Evolutionary conservation across 2,113 vertebrate species (phyloP).

Genomic region (Machaerirhynchus nigripectus): DNA sequence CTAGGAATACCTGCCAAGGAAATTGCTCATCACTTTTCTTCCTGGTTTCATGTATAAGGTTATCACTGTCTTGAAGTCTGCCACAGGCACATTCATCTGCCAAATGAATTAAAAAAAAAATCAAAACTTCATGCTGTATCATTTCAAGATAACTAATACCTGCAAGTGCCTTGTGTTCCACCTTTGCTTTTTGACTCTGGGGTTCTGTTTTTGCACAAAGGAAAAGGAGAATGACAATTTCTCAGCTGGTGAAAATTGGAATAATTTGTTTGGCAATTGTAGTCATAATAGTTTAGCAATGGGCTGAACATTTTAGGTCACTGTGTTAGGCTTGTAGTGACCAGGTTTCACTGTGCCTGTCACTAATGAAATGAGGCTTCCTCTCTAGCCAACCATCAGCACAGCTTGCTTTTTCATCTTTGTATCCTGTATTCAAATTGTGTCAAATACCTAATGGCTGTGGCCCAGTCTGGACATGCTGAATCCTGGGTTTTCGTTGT

Average conservation of each 20-base stretch:
- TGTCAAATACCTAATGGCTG: not conserved
- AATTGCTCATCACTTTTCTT: conserved; percentile 50
- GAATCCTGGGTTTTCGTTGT: not conserved
- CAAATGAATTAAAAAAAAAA: not conserved
- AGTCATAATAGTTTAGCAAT: not conserved
- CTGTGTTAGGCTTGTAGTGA: not conserved
- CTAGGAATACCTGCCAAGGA: conserved; percentile 86
- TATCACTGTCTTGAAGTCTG: not conserved
- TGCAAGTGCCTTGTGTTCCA: not conserved
- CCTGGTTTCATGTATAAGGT: not conserved
- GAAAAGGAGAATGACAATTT: not conserved
- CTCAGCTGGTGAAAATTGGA: not conserved
- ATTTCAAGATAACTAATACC: not conserved
- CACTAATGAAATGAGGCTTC: not conserved
- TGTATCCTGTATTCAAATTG: not conserved
- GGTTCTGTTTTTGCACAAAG: not conserved
- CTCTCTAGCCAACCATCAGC: not conserved
- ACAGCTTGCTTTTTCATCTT: not conserved
- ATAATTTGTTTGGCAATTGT: not conserved
- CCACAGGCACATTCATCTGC: conserved; percentile 74
- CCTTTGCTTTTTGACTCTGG: not conserved
- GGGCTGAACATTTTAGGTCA: not conserved
- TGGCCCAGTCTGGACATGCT: not conserved
- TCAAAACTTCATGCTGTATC: not conserved
- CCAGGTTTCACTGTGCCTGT: not conserved